A percentile compares a stretch with the other conserved stretches of the same genome.
These are phyloP conservation scores for Cybosia mesomella DNA, from an alignment of 2,888 invertebrate species.

Conservation along the genomic window DNA sequence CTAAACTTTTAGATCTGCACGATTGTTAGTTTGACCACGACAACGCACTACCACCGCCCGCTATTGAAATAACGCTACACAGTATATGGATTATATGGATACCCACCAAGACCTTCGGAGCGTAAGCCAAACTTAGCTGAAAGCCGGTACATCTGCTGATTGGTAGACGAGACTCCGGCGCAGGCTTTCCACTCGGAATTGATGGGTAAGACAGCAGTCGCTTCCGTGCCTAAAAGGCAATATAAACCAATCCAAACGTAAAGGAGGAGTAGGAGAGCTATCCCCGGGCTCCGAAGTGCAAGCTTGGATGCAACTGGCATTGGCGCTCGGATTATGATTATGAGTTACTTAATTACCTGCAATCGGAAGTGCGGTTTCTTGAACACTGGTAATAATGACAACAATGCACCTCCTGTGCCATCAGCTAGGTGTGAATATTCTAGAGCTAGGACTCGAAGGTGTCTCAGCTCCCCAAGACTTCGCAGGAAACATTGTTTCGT, in stretches of 20 bases:
- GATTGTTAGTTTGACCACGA: no score
- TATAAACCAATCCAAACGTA: not conserved
- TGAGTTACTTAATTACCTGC: constrained; percentile 60
- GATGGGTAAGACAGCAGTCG: no score
- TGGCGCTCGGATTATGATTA: not conserved
- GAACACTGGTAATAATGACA: constrained; percentile 69
- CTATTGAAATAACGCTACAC: no score
- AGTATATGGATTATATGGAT: no score
- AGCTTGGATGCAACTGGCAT: not conserved
- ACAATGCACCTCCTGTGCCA: constrained; percentile 67
- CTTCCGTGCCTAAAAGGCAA: no score
- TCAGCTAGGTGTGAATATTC: constrained; percentile 79
- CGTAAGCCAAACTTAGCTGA: not conserved
- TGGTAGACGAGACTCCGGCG: not conserved
- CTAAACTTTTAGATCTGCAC: no score
- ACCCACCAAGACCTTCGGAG: not conserved
- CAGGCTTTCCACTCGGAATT: no score
- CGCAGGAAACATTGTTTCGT: constrained; percentile 70
- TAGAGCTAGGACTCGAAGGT: constrained; percentile 71
- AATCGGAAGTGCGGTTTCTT: constrained; percentile 72
- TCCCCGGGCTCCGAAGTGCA: not conserved
- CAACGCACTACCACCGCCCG: no score
- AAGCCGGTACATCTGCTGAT: not conserved
- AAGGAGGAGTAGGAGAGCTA: not conserved
- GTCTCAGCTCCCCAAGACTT: constrained; percentile 65